Conservation (phyloP, 1,140 invertebrate species). For the Lordiphosa collinella region DNA sequence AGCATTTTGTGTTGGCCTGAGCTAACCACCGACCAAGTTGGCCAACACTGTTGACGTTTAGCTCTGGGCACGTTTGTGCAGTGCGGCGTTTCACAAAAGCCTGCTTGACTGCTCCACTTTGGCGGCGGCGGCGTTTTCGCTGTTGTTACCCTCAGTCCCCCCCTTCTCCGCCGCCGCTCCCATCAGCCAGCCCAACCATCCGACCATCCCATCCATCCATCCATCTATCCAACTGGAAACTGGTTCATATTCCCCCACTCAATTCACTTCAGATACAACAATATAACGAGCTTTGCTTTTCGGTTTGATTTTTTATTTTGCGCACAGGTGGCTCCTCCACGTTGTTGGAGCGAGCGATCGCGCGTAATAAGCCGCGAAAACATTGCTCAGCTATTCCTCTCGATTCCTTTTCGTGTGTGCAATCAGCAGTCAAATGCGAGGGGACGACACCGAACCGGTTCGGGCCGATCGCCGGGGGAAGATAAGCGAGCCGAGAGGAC, state of each 20-base stretch:
- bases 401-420: constrained; percentile 9
- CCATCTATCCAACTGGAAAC: constrained; percentile 64
- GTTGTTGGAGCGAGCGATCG: constrained; percentile 53
- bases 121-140: constrained; percentile 26
- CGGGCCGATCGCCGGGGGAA: constrained; percentile 1
- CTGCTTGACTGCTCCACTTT: constrained; percentile 72
- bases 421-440: constrained; percentile 8
- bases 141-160: constrained; percentile 8
- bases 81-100: constrained; percentile 63
- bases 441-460: not conserved
- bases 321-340: constrained; percentile 64
- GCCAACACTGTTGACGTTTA: not conserved
- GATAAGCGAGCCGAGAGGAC: constrained; percentile 9
- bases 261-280: not conserved
- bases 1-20: too few relatives aligned
- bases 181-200: constrained; percentile 24
- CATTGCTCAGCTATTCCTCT: constrained; percentile 60
- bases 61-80: constrained; percentile 4
- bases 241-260: constrained; percentile 41
- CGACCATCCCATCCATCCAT: constrained; percentile 51
- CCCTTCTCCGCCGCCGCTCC: not conserved
- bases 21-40: too few relatives aligned
- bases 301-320: constrained; percentile 56
- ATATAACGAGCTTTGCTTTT: constrained; percentile 71
- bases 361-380: constrained; percentile 76